These are phyloP conservation scores for Oncorhynchus keta DNA, from an alignment of 2,113 vertebrate species.

Conservation along the genomic window DNA sequence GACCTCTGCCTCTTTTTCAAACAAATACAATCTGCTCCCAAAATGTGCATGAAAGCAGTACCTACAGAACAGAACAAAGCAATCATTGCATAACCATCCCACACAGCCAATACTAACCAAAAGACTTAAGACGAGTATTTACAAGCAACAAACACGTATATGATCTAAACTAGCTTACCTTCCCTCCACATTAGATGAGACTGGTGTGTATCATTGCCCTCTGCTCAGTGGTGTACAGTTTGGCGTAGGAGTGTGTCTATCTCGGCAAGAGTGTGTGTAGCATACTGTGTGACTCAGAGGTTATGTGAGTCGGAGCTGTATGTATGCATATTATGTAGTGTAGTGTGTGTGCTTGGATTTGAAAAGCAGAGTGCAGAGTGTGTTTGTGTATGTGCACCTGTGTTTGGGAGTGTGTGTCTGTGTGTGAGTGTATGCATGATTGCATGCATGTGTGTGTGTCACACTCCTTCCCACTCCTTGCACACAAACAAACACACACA, in stretches of 20 bases:
- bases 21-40: not conserved
- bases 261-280: not conserved
- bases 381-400: constrained; percentile 1
- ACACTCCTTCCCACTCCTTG: too few relatives aligned
- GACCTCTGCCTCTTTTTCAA: not conserved
- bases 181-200: not conserved
- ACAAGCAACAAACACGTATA: not conserved
- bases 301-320: not conserved
- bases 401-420: constrained; percentile 2
- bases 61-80: not conserved
- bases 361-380: too few relatives aligned
- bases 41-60: not conserved
- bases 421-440: not conserved
- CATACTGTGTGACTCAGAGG: not conserved
- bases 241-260: not conserved
- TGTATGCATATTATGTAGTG: too few relatives aligned
- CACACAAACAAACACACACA: too few relatives aligned
- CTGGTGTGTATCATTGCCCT: not conserved
- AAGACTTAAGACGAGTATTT: not conserved
- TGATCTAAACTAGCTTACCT: not conserved
- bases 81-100: not conserved
- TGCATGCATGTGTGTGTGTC: not conserved
- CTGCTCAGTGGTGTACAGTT: not conserved
- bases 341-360: too few relatives aligned
- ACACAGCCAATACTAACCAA: not conserved